These are phyloP conservation scores for Amitus sp. DNA, from an alignment of 2,888 invertebrate genomes.

Conservation along the genomic window DNA sequence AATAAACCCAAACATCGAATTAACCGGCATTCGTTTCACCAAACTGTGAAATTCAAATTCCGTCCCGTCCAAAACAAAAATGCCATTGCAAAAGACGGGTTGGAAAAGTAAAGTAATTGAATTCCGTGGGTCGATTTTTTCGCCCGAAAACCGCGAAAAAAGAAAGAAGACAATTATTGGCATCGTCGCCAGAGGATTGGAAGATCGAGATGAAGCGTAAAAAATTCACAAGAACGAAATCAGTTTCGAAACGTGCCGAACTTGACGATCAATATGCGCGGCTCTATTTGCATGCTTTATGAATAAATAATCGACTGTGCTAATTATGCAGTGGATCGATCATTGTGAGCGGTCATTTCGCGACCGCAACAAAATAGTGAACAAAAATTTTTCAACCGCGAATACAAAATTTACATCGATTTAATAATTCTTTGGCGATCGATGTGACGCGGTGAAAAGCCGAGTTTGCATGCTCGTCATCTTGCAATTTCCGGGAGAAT, in stretches of 20 bases:
- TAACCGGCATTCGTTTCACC: no score
- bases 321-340: constrained; percentile 29
- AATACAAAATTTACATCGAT: not conserved
- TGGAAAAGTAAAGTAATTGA: no score
- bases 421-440: constrained; percentile 5
- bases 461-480: not conserved
- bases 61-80: no score
- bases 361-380: not conserved
- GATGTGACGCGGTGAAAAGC: constrained; percentile 15
- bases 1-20: no score
- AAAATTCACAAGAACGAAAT: constrained; percentile 4
- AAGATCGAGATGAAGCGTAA: no score
- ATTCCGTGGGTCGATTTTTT: no score
- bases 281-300: constrained; percentile 33
- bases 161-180: no score
- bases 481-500: constrained; percentile 9
- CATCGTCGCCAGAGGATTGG: no score
- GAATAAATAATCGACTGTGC: constrained; percentile 32
- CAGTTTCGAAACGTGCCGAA: constrained; percentile 19
- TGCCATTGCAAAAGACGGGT: no score
- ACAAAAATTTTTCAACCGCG: not conserved
- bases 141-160: no score
- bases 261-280: constrained; percentile 26
- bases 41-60: no score
- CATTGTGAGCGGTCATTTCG: constrained; percentile 12